phyloP scores from a whole-genome alignment of 1,140 invertebrate genomes.

The Marisa cornuarietis region DNA sequence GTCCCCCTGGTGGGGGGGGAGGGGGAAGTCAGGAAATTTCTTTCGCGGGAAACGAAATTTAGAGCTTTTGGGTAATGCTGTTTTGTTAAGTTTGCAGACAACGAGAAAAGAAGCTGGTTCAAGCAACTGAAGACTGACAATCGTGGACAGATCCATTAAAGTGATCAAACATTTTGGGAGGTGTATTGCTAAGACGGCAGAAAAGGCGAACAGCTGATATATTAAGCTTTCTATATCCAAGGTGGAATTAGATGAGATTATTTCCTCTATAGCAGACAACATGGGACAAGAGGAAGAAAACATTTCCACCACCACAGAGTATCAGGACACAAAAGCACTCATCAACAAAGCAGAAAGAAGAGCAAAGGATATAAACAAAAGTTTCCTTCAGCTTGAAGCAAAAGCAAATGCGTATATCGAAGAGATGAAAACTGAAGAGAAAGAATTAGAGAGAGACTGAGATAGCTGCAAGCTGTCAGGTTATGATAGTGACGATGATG shows the following conservation, averaged over 20 bases:
- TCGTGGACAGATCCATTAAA: no score
- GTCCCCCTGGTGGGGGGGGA: no score
- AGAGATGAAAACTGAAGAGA: slow-evolving; percentile 32
- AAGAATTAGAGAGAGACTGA: slow-evolving; percentile 37
- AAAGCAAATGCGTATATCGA: slow-evolving; percentile 33
- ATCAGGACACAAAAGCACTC: background rate
- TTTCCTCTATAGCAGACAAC: slow-evolving; percentile 1
- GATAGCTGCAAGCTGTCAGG: slow-evolving; percentile 2
- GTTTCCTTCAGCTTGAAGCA: slow-evolving; percentile 40
- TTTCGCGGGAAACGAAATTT: no score
- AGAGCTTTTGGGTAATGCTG: no score
- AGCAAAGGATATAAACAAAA: slow-evolving; percentile 44
- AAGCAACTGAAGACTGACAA: no score
- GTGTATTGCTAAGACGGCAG: background rate
- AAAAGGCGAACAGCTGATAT: slow-evolving; percentile 11
- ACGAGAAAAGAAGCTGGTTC: no score
- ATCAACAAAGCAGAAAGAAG: slow-evolving; percentile 20
- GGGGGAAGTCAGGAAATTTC: no score
- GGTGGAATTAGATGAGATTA: slow-evolving; percentile 14
- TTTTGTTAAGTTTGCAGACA: no score
- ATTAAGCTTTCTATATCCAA: slow-evolving; percentile 12
- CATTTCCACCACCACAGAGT: background rate
- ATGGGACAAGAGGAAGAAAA: background rate
- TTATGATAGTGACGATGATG: slow-evolving; percentile 46
- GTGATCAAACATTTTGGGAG: no score